Evolutionary conservation across 2,888 invertebrate species (phyloP).

Genomic region (Noctua comes): DNA sequence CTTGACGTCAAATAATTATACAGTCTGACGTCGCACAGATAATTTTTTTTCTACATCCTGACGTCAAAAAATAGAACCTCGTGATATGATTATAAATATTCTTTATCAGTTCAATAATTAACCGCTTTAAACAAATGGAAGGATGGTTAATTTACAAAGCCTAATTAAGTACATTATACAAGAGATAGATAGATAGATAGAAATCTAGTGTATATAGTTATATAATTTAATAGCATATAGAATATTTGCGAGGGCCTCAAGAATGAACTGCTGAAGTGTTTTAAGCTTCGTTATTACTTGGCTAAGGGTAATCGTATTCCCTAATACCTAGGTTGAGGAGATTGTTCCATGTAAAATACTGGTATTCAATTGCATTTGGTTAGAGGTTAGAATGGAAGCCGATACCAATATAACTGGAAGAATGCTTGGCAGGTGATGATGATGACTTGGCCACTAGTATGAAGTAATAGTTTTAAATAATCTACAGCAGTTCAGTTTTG

Average conservation of each 20-base stretch:
- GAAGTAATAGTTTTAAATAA: background rate
- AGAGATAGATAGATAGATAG: constrained; percentile 87
- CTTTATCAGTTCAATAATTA: constrained; percentile 68
- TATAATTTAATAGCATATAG: constrained; percentile 78
- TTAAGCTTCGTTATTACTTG: background rate
- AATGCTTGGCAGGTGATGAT: background rate
- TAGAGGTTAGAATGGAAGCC: background rate
- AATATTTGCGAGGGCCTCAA: constrained; percentile 70
- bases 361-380: background rate
- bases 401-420: background rate
- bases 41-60: constrained; percentile 37
- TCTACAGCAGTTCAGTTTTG: constrained; percentile 34
- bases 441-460: background rate
- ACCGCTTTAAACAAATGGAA: constrained; percentile 75
- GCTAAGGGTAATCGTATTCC: background rate
- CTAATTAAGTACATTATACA: constrained; percentile 82
- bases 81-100: constrained; percentile 67
- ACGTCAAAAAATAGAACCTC: constrained; percentile 46
- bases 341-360: background rate
- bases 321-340: background rate
- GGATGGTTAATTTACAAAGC: constrained; percentile 86
- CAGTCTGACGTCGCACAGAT: constrained; percentile 33
- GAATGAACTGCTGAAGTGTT: constrained; percentile 38
- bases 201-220: constrained; percentile 86
- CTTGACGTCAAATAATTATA: constrained; percentile 35